These are phyloP conservation scores for Eidolon dupreanum DNA, from an alignment of 2,797 vertebrate genomes.

Conservation along the genomic window DNA sequence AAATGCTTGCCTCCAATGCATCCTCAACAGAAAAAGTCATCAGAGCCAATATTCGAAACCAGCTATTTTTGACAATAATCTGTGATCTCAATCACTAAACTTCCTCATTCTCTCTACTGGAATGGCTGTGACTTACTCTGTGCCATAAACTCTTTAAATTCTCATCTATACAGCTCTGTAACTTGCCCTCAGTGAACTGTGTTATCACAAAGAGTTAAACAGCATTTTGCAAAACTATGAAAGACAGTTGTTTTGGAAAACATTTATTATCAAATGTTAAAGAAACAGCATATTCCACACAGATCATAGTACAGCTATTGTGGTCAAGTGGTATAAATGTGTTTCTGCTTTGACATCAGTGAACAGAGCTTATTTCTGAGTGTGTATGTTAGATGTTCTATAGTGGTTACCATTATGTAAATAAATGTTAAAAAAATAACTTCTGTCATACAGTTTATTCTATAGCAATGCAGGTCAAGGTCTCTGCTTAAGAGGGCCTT, in stretches of 20 bases:
- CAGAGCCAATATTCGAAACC: background rate
- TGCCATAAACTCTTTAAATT: background rate
- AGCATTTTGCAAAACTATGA: background rate
- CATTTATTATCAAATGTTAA: background rate
- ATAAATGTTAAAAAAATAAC: background rate
- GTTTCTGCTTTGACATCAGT: background rate
- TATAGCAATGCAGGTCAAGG: background rate
- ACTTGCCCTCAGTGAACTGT: background rate
- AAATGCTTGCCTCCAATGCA: background rate
- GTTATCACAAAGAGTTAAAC: background rate
- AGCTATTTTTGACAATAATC: background rate
- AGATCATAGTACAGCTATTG: background rate
- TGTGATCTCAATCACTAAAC: background rate
- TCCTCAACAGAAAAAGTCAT: background rate
- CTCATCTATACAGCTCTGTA: background rate
- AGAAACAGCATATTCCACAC: background rate
- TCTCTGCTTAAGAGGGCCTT: background rate
- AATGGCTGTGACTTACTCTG: background rate
- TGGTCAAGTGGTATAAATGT: background rate
- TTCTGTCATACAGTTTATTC: background rate
- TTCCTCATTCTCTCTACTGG: background rate
- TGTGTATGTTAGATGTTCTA: background rate
- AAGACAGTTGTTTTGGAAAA: background rate
- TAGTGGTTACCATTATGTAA: background rate
- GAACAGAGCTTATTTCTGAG: background rate